Conservation (phyloP, 2,888 invertebrate species). For the Merodon equestris region DNA sequence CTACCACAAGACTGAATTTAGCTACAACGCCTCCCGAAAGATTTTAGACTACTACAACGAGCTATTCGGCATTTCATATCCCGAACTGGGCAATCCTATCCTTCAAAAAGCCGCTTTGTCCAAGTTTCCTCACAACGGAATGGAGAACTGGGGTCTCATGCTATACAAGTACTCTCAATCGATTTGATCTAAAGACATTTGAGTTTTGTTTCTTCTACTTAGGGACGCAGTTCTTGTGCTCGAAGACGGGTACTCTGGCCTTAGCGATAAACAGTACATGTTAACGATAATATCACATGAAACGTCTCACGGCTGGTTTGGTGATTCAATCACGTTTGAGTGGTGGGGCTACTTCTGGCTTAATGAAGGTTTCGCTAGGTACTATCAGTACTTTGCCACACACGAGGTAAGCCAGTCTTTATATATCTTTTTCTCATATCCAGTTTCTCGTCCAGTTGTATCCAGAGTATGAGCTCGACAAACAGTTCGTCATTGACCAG, state of each 20-base stretch:
- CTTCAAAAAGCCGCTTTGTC: slow-evolving; percentile 89
- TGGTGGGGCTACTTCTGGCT: slow-evolving; percentile 82
- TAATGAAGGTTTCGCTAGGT: slow-evolving; percentile 84
- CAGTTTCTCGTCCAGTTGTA: slow-evolving; percentile 80
- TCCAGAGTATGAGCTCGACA: slow-evolving; percentile 82
- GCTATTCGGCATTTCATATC: slow-evolving; percentile 85
- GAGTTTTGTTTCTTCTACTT: background rate
- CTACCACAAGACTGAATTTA: slow-evolving; percentile 83
- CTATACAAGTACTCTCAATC: slow-evolving; percentile 89
- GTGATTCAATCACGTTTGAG: slow-evolving; percentile 81
- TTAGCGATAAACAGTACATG: slow-evolving; percentile 76
- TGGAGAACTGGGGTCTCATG: slow-evolving; percentile 95
- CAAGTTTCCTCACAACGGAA: slow-evolving; percentile 88
- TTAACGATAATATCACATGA: slow-evolving; percentile 80
- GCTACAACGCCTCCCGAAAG: slow-evolving; percentile 76
- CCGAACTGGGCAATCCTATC: slow-evolving; percentile 81
- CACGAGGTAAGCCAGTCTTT: slow-evolving; percentile 78
- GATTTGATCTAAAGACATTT: too few relatives aligned
- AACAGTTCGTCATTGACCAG: slow-evolving; percentile 85
- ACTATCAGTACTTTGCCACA: slow-evolving; percentile 83
- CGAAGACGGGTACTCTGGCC: slow-evolving; percentile 72
- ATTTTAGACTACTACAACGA: slow-evolving; percentile 79
- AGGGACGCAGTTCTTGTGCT: slow-evolving; percentile 72
- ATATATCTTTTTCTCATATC: background rate
- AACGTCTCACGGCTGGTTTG: slow-evolving; percentile 84